phyloP scores from a whole-genome alignment of 2,797 vertebrate species.

The Varecia variegata region DNA sequence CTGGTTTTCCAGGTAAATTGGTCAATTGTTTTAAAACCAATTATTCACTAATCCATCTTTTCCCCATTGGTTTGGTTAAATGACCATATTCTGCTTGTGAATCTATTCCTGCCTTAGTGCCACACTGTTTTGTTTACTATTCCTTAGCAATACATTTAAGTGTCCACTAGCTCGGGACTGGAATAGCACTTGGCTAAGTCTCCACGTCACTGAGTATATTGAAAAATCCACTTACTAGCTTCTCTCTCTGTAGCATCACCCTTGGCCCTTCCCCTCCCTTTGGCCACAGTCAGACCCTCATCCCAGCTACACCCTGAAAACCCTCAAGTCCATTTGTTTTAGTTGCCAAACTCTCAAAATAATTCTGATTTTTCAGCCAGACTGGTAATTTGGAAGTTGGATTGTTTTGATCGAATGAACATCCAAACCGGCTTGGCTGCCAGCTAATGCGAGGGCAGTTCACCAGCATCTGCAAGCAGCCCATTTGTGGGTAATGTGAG shows the following conservation, averaged over 20 bases:
- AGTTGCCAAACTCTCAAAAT: slow-evolving; percentile 32
- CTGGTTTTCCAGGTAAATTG: neutral
- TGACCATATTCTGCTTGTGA: neutral
- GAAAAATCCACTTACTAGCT: neutral
- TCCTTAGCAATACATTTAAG: neutral
- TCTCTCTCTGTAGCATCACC: neutral
- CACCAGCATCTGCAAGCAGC: neutral
- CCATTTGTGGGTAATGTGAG: neutral
- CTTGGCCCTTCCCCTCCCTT: neutral
- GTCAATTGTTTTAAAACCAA: neutral
- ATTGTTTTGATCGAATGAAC: neutral
- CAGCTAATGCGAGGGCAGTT: neutral
- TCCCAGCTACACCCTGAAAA: neutral
- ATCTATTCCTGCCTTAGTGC: neutral
- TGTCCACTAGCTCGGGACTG: neutral
- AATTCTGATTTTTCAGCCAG: slow-evolving; percentile 32
- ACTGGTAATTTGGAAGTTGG: slow-evolving; percentile 25
- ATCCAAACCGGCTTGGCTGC: neutral
- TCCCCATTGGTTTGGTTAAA: neutral
- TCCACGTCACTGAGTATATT: neutral
- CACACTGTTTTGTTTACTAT: neutral
- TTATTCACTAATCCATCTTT: neutral
- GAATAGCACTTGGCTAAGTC: neutral
- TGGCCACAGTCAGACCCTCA: neutral
- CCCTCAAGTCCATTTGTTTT: neutral